phyloP scores from a whole-genome alignment of 2,113 vertebrate genomes.

The Nyctereutes procyonoides region DNA sequence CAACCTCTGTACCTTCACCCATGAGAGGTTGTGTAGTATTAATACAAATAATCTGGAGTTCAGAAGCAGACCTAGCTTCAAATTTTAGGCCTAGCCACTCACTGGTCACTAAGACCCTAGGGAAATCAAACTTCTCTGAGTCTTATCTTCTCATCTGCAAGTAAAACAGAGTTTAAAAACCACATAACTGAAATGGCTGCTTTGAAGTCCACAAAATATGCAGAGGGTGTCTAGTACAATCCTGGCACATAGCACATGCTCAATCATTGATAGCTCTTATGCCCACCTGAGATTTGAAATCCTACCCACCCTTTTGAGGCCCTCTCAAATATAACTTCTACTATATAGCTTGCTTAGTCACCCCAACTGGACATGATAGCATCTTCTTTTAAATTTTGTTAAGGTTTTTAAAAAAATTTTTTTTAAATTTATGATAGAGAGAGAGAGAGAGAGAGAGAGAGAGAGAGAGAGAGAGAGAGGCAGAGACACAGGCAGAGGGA shows the following conservation, averaged over 20 bases:
- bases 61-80: constrained; percentile 21
- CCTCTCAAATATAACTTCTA: constrained; percentile 21
- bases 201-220: constrained; percentile 23
- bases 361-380: background rate
- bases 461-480: no score
- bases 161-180: background rate
- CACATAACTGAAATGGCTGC: background rate
- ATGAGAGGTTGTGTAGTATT: constrained; percentile 15
- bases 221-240: constrained; percentile 29
- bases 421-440: no score
- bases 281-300: constrained; percentile 36
- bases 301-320: background rate
- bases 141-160: background rate
- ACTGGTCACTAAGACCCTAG: background rate
- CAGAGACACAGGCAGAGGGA: no score
- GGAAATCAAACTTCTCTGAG: constrained; percentile 40
- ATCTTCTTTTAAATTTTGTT: constrained; percentile 34
- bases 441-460: no score
- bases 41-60: background rate
- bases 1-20: background rate
- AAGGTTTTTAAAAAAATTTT: background rate
- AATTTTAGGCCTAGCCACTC: constrained; percentile 34
- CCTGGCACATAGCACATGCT: background rate
- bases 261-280: background rate
- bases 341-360: background rate